Base-by-base conservation (phyloP, 2,113 vertebrate genomes). In the Forbesichthys agassizii region DNA sequence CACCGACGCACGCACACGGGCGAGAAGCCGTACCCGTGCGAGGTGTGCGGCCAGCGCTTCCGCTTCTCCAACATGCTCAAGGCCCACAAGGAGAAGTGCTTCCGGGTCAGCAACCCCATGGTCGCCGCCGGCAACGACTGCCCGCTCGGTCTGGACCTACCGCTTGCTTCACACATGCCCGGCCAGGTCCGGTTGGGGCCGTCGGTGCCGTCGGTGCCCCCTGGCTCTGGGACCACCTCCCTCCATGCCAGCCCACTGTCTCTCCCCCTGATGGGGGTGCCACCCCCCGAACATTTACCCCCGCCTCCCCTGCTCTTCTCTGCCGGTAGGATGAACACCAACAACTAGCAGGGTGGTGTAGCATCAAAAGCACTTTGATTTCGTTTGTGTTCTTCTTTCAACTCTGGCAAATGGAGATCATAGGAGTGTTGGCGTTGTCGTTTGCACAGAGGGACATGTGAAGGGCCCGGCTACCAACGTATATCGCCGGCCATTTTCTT, bases 31-130 rank as follows among this genome's bases (percentile, higher is more conserved):
- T 99, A 99, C 80, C 96, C 96, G 0, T 99, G 97, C 4, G 96
- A 96, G 33, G 95, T 96, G 65, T 99, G 97, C 0, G 97, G 97
- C 64, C 96, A 97, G 71, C 95, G 97, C 75, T 99, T 98, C 90
- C 96, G 97, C 78, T 99, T 99, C 92, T 98, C 97, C 91, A 99
- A 99, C 94, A 98, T 99, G 96, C 96, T 99, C 73, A 99, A 98
- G 81, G 96, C 96, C 1, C 97, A 99, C 92, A 94, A 95, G 81
- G 96, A 99, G 88, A 98, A 97, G 59, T 99, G 97, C 83, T 97
- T 98, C 91, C 94, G 93, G 0, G 91, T 97, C 87, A 96, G 92
- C 91, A 93, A 93, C 85, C 91, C 95, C 0, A 75, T 92, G 83
- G 88, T 92, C 5, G 3, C 87, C 2, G 91, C 94, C 48, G 55